phyloP scores from a whole-genome alignment of 2,888 invertebrate genomes.

The Nomada fabriciana region DNA sequence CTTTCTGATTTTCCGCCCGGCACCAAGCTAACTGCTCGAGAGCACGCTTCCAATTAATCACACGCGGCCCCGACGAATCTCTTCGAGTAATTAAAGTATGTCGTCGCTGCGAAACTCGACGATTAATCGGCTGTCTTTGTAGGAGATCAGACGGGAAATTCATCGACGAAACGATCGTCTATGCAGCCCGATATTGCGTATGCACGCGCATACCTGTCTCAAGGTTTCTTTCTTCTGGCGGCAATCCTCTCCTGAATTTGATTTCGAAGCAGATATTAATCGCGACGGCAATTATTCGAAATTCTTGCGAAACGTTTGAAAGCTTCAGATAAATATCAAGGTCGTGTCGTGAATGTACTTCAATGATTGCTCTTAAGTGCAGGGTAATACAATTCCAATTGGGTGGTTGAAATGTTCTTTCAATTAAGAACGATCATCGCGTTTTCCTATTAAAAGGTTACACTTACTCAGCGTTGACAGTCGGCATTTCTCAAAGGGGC shows the following conservation, averaged over 20 bases:
- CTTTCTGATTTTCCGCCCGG: slow-evolving; percentile 65
- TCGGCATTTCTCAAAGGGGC: slow-evolving; percentile 1
- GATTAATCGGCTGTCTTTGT: slow-evolving; percentile 42
- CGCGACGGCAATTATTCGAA: not conserved
- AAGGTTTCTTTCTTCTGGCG: too few relatives aligned
- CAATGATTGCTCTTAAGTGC: not conserved
- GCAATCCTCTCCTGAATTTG: not conserved
- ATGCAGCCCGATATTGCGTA: not conserved
- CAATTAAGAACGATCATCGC: slow-evolving; percentile 13
- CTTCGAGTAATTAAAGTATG: slow-evolving; percentile 59
- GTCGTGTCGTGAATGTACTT: not conserved
- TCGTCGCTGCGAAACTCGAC: slow-evolving; percentile 52
- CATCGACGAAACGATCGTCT: not conserved
- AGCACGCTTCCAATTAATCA: slow-evolving; percentile 63
- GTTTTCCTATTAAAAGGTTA: not conserved
- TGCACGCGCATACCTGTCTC: too few relatives aligned
- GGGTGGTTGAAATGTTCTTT: not conserved
- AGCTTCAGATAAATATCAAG: not conserved
- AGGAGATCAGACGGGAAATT: not conserved
- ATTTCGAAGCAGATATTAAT: not conserved
- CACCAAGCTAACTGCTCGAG: slow-evolving; percentile 58
- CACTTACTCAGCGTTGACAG: slow-evolving; percentile 10
- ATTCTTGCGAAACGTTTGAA: not conserved
- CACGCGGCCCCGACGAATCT: slow-evolving; percentile 58
- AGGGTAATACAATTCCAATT: not conserved